A percentile compares a stretch with the other conserved stretches of the same genome.
phyloP scores from a whole-genome alignment of 1,140 invertebrate genomes.

The Pseudomyrmex pallidus region DNA sequence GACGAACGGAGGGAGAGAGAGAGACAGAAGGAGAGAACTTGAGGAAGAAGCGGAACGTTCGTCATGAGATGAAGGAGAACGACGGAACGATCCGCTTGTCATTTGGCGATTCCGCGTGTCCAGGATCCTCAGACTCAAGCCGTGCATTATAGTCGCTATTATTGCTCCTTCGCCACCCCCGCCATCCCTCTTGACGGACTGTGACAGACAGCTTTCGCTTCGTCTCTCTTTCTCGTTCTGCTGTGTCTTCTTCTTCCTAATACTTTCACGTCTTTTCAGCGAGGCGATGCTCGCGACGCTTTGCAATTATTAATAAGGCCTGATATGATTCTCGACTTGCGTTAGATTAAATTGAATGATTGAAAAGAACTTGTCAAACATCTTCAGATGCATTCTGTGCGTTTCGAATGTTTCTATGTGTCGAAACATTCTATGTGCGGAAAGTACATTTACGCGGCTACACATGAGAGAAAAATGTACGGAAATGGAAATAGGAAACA shows the following conservation, averaged over 20 bases:
- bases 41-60: constrained; percentile 16
- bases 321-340: neutral
- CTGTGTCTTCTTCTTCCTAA: neutral
- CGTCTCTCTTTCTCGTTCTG: neutral
- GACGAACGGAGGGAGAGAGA: constrained; percentile 45
- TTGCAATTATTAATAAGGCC: constrained; percentile 15
- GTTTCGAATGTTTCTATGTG: neutral
- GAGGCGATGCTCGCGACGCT: neutral
- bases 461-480: too few species aligned
- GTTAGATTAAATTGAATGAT: constrained; percentile 23
- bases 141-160: constrained; percentile 74
- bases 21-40: constrained; percentile 41
- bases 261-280: neutral
- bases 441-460: too few species aligned
- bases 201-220: constrained; percentile 33
- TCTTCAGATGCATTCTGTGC: neutral
- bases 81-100: constrained; percentile 3
- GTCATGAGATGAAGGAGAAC: constrained; percentile 15
- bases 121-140: constrained; percentile 47
- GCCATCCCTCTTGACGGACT: constrained; percentile 58
- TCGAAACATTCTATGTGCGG: neutral
- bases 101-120: neutral
- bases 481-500: too few species aligned
- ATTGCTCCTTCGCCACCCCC: constrained; percentile 68
- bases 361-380: neutral